Evolutionary conservation across 2,888 invertebrate species (phyloP).

Genomic region (Cloeon dipterum): DNA sequence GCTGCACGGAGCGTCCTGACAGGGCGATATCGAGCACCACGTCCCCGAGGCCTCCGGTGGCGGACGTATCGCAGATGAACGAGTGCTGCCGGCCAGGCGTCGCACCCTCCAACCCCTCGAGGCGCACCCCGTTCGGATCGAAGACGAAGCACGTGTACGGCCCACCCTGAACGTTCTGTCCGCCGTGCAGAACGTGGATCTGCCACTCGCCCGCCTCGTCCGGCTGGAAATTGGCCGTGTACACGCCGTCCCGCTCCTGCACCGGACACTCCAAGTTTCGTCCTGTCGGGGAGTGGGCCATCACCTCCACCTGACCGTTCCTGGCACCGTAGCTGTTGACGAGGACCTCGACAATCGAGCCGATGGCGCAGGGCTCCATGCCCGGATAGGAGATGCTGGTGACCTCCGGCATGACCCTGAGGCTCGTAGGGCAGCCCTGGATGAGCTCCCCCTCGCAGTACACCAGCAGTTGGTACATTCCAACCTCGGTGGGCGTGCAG

Average conservation of each 20-base stretch:
- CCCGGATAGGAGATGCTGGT: constrained; percentile 75
- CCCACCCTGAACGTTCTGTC: constrained; percentile 85
- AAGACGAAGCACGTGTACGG: constrained; percentile 93
- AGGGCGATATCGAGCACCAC: constrained; percentile 76
- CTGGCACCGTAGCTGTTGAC: constrained; percentile 28
- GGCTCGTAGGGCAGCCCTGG: constrained; percentile 39
- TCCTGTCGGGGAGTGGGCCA: constrained; percentile 79
- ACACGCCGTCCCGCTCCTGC: constrained; percentile 69
- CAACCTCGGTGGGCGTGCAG: constrained; percentile 72
- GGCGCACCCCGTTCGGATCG: constrained; percentile 70
- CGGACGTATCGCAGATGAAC: constrained; percentile 51
- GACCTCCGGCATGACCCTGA: constrained; percentile 67
- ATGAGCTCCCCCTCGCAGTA: constrained; percentile 32
- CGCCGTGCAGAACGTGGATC: constrained; percentile 87
- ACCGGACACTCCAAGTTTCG: constrained; percentile 58
- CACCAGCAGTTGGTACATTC: constrained; percentile 59
- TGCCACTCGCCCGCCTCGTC: constrained; percentile 95
- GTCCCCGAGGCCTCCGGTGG: constrained; percentile 66
- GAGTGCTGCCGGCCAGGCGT: constrained; percentile 68
- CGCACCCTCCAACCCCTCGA: constrained; percentile 54
- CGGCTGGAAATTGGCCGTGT: constrained; percentile 90
- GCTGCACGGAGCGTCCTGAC: constrained; percentile 63
- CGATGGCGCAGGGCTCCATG: constrained; percentile 86
- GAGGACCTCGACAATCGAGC: constrained; percentile 85
- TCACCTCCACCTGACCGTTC: constrained; percentile 68